These are phyloP conservation scores for Agrotis clavis DNA, from an alignment of 2,888 invertebrate genomes.

Conservation along the genomic window DNA sequence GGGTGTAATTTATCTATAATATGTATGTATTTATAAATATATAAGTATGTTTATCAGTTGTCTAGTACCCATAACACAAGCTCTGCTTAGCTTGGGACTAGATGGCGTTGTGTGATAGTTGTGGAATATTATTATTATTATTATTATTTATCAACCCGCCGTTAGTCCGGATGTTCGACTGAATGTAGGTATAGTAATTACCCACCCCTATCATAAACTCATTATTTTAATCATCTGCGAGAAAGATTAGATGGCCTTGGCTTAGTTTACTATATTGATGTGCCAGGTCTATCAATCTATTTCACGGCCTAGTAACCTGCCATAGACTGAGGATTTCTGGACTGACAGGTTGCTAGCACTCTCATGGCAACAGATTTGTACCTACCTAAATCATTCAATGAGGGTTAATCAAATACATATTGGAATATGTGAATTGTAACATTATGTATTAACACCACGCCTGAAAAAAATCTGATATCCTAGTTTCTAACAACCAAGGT, in stretches of 20 bases:
- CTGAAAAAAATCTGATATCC: too few species aligned
- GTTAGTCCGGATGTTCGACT: not conserved
- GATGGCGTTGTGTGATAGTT: too few species aligned
- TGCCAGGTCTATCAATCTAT: not conserved
- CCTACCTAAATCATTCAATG: not conserved
- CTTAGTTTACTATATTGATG: slow-evolving; percentile 13
- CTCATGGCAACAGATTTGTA: not conserved
- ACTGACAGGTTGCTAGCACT: not conserved
- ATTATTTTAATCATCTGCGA: not conserved
- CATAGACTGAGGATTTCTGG: not conserved
- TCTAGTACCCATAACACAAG: too few species aligned
- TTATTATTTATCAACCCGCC: not conserved
- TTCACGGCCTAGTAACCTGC: not conserved
- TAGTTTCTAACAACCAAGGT: not conserved
- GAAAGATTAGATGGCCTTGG: slow-evolving; percentile 21
- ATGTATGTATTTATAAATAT: too few species aligned
- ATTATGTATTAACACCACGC: too few species aligned
- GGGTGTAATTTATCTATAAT: too few species aligned
- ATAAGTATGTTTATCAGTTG: too few species aligned
- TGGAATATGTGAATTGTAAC: not conserved
- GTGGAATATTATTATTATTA: too few species aligned
- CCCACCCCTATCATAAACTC: not conserved
- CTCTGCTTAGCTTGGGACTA: too few species aligned
- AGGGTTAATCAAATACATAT: not conserved
- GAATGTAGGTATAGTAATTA: not conserved